A percentile compares a stretch with the other conserved stretches of the same genome.
Evolutionary conservation across 2,888 invertebrate genomes (phyloP).

Genomic region (Calameuta filiformis): DNA sequence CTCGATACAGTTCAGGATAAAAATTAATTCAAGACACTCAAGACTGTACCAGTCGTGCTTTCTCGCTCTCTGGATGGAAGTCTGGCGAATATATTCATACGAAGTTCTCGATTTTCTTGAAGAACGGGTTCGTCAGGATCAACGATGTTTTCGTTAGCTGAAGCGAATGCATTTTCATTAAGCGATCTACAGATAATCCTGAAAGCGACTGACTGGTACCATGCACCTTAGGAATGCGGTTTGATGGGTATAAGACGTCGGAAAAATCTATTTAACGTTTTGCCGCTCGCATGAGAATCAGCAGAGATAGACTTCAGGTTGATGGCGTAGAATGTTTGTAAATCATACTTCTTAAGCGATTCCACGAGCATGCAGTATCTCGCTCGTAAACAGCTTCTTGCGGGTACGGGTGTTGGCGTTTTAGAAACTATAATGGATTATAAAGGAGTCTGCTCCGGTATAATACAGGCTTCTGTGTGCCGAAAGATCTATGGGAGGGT

Average conservation of each 20-base stretch:
- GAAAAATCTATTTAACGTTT: not conserved
- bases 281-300: not conserved
- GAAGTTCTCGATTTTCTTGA: not conserved
- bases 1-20: not conserved
- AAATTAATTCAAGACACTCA: not conserved
- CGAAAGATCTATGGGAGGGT: conserved; percentile 44
- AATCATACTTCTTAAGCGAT: conserved; percentile 4
- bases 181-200: not conserved
- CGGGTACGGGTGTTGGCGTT: conserved; percentile 27
- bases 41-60: not conserved
- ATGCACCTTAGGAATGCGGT: not conserved
- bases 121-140: not conserved
- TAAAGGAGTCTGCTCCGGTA: conserved; percentile 39
- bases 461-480: conserved; percentile 40
- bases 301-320: not conserved
- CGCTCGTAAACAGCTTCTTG: conserved; percentile 13
- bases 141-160: not conserved
- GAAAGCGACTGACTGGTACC: not conserved
- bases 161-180: not conserved
- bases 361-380: not conserved
- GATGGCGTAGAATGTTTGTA: not conserved
- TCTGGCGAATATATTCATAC: not conserved
- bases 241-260: not conserved
- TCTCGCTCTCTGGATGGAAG: not conserved
- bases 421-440: conserved; percentile 48